Base-by-base conservation (phyloP, 2,888 invertebrate genomes). In the Sphaerophoria taeniata region DNA sequence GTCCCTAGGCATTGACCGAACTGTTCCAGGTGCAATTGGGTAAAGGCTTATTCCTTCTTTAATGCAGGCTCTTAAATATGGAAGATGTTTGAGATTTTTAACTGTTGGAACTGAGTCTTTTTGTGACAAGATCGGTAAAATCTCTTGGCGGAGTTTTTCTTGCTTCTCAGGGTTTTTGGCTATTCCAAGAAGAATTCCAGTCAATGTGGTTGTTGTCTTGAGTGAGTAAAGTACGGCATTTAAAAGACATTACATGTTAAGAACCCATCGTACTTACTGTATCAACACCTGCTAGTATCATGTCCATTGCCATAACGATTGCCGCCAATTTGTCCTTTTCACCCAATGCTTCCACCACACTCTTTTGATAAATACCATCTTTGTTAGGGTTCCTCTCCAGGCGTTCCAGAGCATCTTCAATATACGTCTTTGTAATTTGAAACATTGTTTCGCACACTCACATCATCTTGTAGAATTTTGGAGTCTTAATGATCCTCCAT, bases 11-110 rank as follows among this genome's bases (percentile, higher is more conserved):
- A 94, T 91, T 74, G 91, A 90, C 87, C 95, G 92, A 11, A 93
- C 89, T 87, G 94, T 94, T 0, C 94, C 95, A 12, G 93, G 90
- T 0, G 93, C 93, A 1, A 95, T 93, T 0, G 95, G 95, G 88
- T 93, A 93, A 12, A 95, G 86, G 88, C 96, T 93, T 77, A 95
- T 90, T 0, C 94, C 93, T 90, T 97, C 96, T 89, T 96, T 96
- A 49, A 96, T 93, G 87, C 95, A 95, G 0, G 96, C 96, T 82
- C 93, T 94, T 24, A 96, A 89, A 88, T 95, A 96, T 0, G 94
- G 93, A 83, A 94, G 91, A 67, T 93, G 89, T 55, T 92, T 91
- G 75, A 94, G 90, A 69, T 91, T 89, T 4, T 92, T 90, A 3
- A 92, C 89, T 0, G 92, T 93, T 0, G 94, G 88, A 3, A 89